phyloP scores from a whole-genome alignment of 2,113 vertebrate species.

The Microcebus lehilahytsara region DNA sequence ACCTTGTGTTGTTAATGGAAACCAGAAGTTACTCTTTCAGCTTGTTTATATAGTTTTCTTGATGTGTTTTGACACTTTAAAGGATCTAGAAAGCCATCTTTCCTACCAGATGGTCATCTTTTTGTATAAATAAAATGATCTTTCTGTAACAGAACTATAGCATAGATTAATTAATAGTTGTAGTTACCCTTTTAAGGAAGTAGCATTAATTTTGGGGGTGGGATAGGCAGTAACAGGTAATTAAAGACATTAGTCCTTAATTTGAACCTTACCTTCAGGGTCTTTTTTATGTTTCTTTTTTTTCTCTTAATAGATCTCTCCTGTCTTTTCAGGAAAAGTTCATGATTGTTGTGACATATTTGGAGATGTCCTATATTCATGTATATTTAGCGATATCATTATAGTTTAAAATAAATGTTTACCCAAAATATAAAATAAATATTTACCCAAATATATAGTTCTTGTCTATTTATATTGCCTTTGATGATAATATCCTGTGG shows the following conservation, averaged over 20 bases:
- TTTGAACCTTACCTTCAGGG: not conserved
- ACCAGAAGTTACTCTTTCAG: slow-evolving; percentile 47
- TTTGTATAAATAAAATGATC: slow-evolving; percentile 28
- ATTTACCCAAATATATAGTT: not conserved
- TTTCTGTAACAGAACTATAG: slow-evolving; percentile 1
- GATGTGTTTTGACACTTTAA: slow-evolving; percentile 50
- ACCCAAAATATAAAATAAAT: not conserved
- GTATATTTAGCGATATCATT: not conserved
- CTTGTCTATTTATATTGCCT: not conserved
- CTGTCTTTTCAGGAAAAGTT: not conserved
- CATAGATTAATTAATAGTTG: not conserved
- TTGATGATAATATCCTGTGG: not conserved
- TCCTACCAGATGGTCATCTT: slow-evolving; percentile 38
- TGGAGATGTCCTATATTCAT: slow-evolving; percentile 9
- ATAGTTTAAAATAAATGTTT: slow-evolving; percentile 40
- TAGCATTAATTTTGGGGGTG: not conserved
- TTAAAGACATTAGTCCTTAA: not conserved
- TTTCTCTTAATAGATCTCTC: not conserved
- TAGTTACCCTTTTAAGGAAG: not conserved
- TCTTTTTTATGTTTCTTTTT: not conserved
- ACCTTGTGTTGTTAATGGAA: slow-evolving; percentile 60
- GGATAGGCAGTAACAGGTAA: not conserved
- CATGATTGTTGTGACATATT: not conserved
- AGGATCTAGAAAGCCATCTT: slow-evolving; percentile 32
- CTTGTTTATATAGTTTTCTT: slow-evolving; percentile 57